Evolutionary conservation across 1,140 invertebrate genomes (phyloP), one percentile per base, ranked within the genome.

Genomic region (Magallana gigas): DNA sequence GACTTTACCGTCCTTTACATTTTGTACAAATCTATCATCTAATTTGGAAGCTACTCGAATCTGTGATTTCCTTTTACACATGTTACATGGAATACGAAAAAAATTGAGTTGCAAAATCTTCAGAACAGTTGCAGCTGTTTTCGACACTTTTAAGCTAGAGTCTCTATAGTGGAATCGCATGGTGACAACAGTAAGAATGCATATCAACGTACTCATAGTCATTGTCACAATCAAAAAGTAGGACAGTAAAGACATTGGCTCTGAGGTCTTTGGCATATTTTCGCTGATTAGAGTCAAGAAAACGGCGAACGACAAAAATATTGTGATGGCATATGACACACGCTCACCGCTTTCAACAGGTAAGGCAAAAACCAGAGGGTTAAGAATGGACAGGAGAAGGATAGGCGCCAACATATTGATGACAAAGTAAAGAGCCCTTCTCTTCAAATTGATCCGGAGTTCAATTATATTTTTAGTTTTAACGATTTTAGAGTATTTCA

Each of bases 311-410:
- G 91, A 87, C 18, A 92, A 84, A 36, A 92, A 91, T 14, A 92
- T 92, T 1, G 91, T 92, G n/a, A 92, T 89, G 14, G 89, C 88
- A 57, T 92, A 90, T 5, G 87, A 91, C 8, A 92, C 90, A 80
- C 92, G 92, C 68, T 92, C 91, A 3, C 90, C 92, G 57, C 80
- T 86, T 12, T 89, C 88, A 82, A 90, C 89, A 1, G 92, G 92
- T 11, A 92, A 57, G 57, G 88, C 81, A 84, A 92, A 92, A 6
- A 86, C 89, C 11, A 92, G 90, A n/a, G 91, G 84, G 14, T 89
- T 91, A 9, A 92, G 86, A 16, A 91, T 68, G 71, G 85, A 92
- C 23, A 92, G 76, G 5, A 92, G 57, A 56, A 92, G 68, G 8
- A 90, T 88, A 5, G 92, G 92, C 1, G 90, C 84, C 12, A 92